phyloP scores from a whole-genome alignment of 2,113 vertebrate species.

The Cnemophilus loriae region DNA sequence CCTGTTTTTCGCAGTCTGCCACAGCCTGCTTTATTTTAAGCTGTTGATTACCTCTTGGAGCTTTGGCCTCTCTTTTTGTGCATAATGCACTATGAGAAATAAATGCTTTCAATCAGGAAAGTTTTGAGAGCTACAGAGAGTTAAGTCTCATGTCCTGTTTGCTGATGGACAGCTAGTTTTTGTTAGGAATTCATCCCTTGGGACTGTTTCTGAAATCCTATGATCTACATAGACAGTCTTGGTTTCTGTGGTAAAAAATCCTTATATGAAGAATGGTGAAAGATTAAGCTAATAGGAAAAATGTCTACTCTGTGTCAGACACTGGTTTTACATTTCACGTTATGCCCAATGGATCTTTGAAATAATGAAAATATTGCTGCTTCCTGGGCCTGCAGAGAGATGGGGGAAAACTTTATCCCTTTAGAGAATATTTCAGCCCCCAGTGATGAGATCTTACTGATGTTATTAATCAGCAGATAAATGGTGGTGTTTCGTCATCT shows the following conservation, averaged over 20 bases:
- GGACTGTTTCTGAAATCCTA: neutral
- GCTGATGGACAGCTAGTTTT: neutral
- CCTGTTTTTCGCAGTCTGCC: neutral
- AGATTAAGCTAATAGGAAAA: neutral
- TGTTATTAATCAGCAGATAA: neutral
- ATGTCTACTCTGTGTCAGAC: neutral
- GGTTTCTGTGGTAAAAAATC: neutral
- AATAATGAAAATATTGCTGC: neutral
- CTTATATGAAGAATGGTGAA: neutral
- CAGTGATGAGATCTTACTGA: neutral
- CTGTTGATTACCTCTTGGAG: neutral
- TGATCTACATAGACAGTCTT: neutral
- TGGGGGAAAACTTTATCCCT: neutral
- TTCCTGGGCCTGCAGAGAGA: neutral
- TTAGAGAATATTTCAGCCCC: neutral
- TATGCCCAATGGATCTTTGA: neutral
- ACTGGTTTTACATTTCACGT: neutral
- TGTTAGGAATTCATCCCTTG: neutral
- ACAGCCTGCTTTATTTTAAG: neutral
- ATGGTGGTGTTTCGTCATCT: neutral
- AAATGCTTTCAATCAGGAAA: neutral
- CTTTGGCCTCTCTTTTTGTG: neutral
- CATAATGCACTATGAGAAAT: neutral
- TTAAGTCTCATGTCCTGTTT: neutral
- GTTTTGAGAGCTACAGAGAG: neutral